Evolutionary conservation across 1,140 invertebrate genomes (phyloP).

Genomic region (Gryon sp.): DNA sequence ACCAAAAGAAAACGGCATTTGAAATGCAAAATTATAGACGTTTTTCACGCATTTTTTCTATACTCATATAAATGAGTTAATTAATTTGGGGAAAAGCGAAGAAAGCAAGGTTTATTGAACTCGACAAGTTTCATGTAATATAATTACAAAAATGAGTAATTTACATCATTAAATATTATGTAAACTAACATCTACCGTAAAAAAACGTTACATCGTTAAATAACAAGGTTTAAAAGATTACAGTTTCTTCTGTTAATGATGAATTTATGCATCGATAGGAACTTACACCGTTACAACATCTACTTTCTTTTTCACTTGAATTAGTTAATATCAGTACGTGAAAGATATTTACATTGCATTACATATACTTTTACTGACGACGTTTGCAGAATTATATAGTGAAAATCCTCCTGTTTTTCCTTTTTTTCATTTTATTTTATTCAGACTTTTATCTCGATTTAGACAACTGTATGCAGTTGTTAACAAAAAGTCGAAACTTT

Average conservation of each 20-base stretch:
- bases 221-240: conserved; percentile 54
- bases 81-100: too few relatives aligned
- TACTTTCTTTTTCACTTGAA: conserved; percentile 56
- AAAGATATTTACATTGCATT: conserved; percentile 26
- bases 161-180: conserved; percentile 32
- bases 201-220: conserved; percentile 52
- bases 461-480: too few relatives aligned
- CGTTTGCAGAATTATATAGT: too few relatives aligned
- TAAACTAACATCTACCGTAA: conserved; percentile 45
- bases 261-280: conserved; percentile 50
- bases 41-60: too few relatives aligned
- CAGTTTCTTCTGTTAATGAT: conserved; percentile 52
- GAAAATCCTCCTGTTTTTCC: too few relatives aligned
- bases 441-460: too few relatives aligned
- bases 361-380: too few relatives aligned
- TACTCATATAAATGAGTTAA: too few relatives aligned
- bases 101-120: too few relatives aligned
- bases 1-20: too few relatives aligned
- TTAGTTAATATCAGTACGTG: conserved; percentile 52
- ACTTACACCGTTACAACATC: conserved; percentile 53
- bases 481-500: not conserved
- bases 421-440: not conserved
- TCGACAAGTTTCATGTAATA: too few relatives aligned
- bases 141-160: conserved; percentile 21
- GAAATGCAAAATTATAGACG: too few relatives aligned